A percentile compares a stretch with the other conserved stretches of the same genome.
Evolutionary conservation across 2,797 vertebrate species (phyloP).

Genomic region (Darevskia nairensis): DNA sequence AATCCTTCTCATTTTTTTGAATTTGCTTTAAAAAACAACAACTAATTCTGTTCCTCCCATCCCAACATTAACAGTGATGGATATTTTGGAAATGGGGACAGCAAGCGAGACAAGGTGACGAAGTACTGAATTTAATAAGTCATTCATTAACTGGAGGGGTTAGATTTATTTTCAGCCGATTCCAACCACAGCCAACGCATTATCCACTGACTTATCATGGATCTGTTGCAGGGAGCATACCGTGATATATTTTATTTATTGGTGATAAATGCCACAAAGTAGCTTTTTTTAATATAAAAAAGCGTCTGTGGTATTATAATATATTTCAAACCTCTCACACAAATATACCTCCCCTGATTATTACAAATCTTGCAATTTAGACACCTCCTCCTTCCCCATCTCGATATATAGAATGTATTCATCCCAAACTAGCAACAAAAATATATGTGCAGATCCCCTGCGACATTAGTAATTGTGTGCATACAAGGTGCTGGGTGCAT

Average conservation of each 20-base stretch:
- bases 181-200: background rate
- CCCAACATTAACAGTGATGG: background rate
- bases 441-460: background rate
- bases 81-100: background rate
- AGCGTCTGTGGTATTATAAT: background rate
- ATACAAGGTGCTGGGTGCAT: too few species aligned
- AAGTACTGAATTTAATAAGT: background rate
- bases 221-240: background rate
- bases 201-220: background rate
- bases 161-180: background rate
- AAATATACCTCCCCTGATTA: background rate
- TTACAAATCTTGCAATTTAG: background rate
- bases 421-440: background rate
- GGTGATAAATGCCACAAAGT: background rate
- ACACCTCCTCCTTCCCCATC: background rate
- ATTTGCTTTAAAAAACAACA: constrained; percentile 7
- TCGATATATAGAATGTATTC: background rate
- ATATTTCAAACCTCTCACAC: too few species aligned
- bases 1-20: background rate
- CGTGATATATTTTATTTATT: background rate
- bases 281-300: background rate
- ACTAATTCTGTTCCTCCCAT: background rate
- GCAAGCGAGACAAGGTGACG: background rate
- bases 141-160: background rate
- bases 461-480: too few species aligned